Evolutionary conservation across 1,140 invertebrate species (phyloP), one percentile per base, ranked within the genome.

Genomic region (Drosophila kurseongensis): DNA sequence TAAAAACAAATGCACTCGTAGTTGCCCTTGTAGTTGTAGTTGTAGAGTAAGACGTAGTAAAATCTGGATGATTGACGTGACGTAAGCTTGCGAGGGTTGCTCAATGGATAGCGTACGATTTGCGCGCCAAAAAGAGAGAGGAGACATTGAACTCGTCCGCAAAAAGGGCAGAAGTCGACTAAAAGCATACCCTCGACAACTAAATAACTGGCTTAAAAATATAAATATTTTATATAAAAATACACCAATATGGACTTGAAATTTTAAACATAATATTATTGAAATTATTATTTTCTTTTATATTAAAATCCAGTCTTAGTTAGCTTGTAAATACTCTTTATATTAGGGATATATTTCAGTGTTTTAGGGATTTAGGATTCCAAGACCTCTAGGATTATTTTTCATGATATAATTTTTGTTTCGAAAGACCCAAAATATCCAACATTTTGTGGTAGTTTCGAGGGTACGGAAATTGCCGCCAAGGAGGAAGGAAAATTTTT

Each of bases 121-220:
- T 76, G 73, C 62, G 74, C 73, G 74, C 61, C 73, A 77, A 76
- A 76, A 72, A 51, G 47, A 55, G 50, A 55, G 45, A 68, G 16
- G 47, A 83, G 75, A 68, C 80, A 69, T 78, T 82, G 75, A 82
- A 82, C 79, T 50, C 75, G 55, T 9, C 1, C 4, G 42, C 14
- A 41, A 5, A 14, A 23, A 29, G 44, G 44, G 9, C 18, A 4
- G 9, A 18, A 10, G 16, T 1, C 5, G 45, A 23, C 18, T 4
- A 5, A 16, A 9, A 1, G 5, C 0, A 27, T 40, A 40, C 32
- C 29, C 8, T 32, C 2, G 29, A 32, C 23, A 23, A 23, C 23
- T 4, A 23, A 23, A 23, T 23, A 23, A 4, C 23, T 23, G 4
- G 23, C 23, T 23, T 23, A 23, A 23, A 1, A 1, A 4, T 23